Evolutionary conservation across 1,140 invertebrate genomes (phyloP), one percentile per base, ranked within the genome.

Genomic region (Bilobella aurantiaca): DNA sequence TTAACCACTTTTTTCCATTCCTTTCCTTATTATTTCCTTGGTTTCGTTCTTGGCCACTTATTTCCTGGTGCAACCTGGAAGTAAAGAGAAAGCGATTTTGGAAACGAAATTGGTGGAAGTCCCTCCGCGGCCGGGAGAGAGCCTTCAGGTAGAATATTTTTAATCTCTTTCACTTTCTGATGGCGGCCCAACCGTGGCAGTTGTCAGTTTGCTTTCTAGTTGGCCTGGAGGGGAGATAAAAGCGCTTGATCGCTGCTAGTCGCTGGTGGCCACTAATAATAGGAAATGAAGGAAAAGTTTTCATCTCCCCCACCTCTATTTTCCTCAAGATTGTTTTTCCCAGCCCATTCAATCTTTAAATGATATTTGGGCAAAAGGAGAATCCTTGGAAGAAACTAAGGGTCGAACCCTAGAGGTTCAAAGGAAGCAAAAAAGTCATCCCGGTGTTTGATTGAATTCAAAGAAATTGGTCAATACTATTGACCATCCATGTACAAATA

Each of bases 241-340:
- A 42, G 34, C 34, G 34, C 34, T 42, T 42, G 34, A n/a, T n/a
- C n/a, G n/a, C n/a, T n/a, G n/a, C 18, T 12, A 42, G 34, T 12
- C 8, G 34, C 34, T 12, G 8, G 8, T 53, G 49, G 34, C 34
- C 34, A 42, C n/a, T 42, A 42, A 42, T 53, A 53, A 53, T 53
- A 23, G 49, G 21, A 53, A 53, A 14, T 8, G 49, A 53, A 53
- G 37, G 37, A 42, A 42, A 42, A n/a, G 37, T 42, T 42, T 42
- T 42, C n/a, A n/a, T 42, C 49, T 53, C 21, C 21, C 49, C 23
- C 23, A 3, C 49, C 25, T 23, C 49, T 16, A 23, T 16, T n/a
- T n/a, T n/a, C n/a, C n/a, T n/a, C n/a, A n/a, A 53, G 49, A 53
- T 53, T 53, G 49, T 23, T 53, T 53, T 53, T 53, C 49, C 34